Base-by-base conservation (phyloP, 2,113 vertebrate species). In the Corapipo altera region DNA sequence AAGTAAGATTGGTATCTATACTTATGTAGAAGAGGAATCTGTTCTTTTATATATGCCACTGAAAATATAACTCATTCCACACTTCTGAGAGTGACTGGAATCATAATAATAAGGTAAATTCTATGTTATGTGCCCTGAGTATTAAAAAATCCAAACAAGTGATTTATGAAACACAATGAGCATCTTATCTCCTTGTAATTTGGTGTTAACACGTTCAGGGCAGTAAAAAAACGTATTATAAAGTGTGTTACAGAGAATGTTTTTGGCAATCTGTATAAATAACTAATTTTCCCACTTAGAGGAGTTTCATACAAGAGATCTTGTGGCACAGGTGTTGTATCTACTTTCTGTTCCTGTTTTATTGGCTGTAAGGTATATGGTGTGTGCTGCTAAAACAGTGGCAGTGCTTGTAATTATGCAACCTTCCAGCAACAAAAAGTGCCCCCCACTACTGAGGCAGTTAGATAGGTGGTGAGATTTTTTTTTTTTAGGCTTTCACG, bases 191-290 rank as follows among this genome's bases (percentile, higher is more conserved):
- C 16, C 21, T 71, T 87, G 17, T 52, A 86, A 66, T 73, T 57
- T 80, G 18, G 3, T n/a, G 6, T 48, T 83, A 83, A 51, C 4
- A 18, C 43, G 17, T 75, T 72, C 39, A 75, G 17, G 5, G 5
- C 24, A 59, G 14, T 51, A 24, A 71, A 81, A 81, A 76, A 83
- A 27, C 5, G 3, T 51, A 48, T 30, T 89, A 52, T 37, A 8
- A 74, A 58, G 8, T 2, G 0, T 57, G 18, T 41, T 92, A 46
- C 18, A 27, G 4, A 58, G 30, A 82, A 75, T 0, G 0, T 11
- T 82, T 88, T 59, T 70, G 55, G 0, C 10, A 81, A 13, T 73
- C 11, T 49, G 9, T 69, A 37, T 43, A 76, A 46, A 70, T 81
- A 74, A 88, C 20, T 37, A 6, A 18, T 83, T 79, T 90, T 75